Base-by-base conservation (phyloP, 2,888 invertebrate species). In the Netelia inedita region DNA sequence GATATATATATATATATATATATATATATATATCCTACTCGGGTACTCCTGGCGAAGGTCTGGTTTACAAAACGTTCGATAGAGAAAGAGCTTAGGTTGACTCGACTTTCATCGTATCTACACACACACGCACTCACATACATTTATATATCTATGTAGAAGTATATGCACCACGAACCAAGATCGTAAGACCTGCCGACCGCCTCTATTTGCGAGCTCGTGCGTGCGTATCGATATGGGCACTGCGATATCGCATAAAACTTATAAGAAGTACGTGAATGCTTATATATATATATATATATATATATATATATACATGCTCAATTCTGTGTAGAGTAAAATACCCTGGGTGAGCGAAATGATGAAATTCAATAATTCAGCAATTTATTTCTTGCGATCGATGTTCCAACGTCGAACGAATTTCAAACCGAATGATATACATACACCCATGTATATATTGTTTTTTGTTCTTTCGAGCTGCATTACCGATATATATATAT, bases 211-310 rank as follows among this genome's bases (percentile, higher is more conserved):
- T 80, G 79, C 68, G 76, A 68, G 71, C 72, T 84, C 72, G 84
- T 76, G 84, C 80, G 73, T 81, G 76, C 80, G 84, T 84, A 84
- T 80, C 80, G 84, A 68, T 76, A 23, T 46, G 69, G n/a, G 63
- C 59, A 35, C 35, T 28, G 66, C 53, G 43, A 80, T 75, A 76
- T 76, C 61, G 59, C 59, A 71, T 35, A 66, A 71, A 65, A 65
- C 65, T 69, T 50, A 55, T 23, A 23, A 66, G 43, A 66, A 21
- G 28, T 1, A 35, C 19, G 14, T 28, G 16, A 2, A 41, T 68
- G 41, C 68, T 9, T 9, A 5, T 61, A 9, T n/a, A 19, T 57
- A 1, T 57, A 16, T 41, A 16, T 41, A 19, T n/a, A 8, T 23
- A 28, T 23, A 10, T 14, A 21, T 41, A 55, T 21, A 14, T 72